phyloP scores from a whole-genome alignment of 2,113 vertebrate species.

The Calonectris borealis region DNA sequence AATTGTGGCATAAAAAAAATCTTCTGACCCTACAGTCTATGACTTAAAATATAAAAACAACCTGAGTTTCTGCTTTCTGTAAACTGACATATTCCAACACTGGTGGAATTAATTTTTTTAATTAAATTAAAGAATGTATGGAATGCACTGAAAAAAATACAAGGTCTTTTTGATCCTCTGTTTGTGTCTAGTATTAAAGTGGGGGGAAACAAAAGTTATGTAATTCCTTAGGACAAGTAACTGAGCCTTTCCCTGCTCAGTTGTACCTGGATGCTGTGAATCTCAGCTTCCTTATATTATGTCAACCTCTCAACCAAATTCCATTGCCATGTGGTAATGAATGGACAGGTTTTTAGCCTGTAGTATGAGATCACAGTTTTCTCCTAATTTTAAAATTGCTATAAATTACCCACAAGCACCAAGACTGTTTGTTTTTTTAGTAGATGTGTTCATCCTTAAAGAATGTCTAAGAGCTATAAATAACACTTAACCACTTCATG shows the following conservation, averaged over 20 bases:
- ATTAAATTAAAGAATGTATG: background rate
- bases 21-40: background rate
- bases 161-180: background rate
- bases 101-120: background rate
- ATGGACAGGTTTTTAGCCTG: slow-evolving; percentile 10
- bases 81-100: background rate
- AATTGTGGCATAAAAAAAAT: background rate
- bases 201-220: background rate
- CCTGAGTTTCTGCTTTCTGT: background rate
- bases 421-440: slow-evolving; percentile 33
- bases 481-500: slow-evolving; percentile 52
- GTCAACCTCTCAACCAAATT: slow-evolving; percentile 49
- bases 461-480: slow-evolving; percentile 61
- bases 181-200: background rate
- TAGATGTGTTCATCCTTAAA: slow-evolving; percentile 43
- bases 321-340: slow-evolving; percentile 4
- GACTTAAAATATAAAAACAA: background rate
- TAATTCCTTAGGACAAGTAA: background rate
- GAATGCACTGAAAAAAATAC: background rate
- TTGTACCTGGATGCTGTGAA: slow-evolving; percentile 9
- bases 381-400: slow-evolving; percentile 26
- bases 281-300: background rate
- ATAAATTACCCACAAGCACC: slow-evolving; percentile 37
- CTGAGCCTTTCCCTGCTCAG: background rate
- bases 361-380: slow-evolving; percentile 62